Evolutionary conservation across 2,113 vertebrate genomes (phyloP), one percentile per base, ranked within the genome.

Genomic region (Gracilinanus agilis): DNA sequence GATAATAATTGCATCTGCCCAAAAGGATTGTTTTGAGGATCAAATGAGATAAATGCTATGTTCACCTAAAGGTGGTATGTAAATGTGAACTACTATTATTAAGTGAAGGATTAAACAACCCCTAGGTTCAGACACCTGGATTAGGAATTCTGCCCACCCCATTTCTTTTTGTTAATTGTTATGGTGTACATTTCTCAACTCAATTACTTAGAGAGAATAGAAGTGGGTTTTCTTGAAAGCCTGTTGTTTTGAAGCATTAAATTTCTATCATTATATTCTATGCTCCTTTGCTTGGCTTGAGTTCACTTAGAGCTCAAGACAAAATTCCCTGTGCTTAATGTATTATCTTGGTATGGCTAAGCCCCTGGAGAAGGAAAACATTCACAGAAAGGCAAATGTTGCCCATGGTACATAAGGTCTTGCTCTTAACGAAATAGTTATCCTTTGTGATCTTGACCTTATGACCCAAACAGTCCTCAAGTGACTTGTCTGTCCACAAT

Each of bases 401-500:
- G 19, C 67, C 67, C 7, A 1, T 75, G 34, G 67, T 83, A 83
- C 67, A 83, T 40, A 23, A 83, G 67, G 67, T 23, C n/a, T n/a
- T 40, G n/a, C n/a, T 83, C 67, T 83, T 40, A 83, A 83, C 34
- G 67, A 83, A 83, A n/a, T 19, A 40, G 67, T 83, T 83, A 40
- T 44, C 89, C 89, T 49, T 53, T 53, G 89, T 90, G 89, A 53
- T 90, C 89, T 49, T 90, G 89, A 90, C 49, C 49, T 90, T 44
- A 49, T 90, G 89, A 90, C 49, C 49, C 24, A 53, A 90, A 7
- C n/a, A 90, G 49, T 49, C 89, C 49, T 49, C 89, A 25, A 49
- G 89, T 90, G 44, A 90, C 89, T 90, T 90, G 44, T 90, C 89
- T 90, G 9, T 90, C 89, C n/a, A 58, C 21, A 83, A 83, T 83